A percentile compares a stretch with the other conserved stretches of the same genome.
These are phyloP conservation scores for Antedon mediterranea DNA, from an alignment of 53 echinoderm and acorn worm species.

Conservation along the genomic window DNA sequence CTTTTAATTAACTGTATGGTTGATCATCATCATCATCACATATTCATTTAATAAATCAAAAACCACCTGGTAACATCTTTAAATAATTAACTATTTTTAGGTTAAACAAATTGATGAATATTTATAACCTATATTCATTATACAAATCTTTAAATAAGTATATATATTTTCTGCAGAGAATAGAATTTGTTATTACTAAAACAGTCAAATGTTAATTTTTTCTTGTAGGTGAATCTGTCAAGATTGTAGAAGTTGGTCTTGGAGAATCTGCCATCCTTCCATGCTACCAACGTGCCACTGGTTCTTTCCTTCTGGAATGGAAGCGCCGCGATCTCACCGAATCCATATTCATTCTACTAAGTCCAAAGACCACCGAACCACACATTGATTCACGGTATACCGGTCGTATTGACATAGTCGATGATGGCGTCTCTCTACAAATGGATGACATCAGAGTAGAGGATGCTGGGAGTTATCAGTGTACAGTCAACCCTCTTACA, in stretches of 20 bases:
- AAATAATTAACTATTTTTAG: no score
- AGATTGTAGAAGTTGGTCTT: background rate
- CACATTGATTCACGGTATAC: background rate
- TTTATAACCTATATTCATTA: no score
- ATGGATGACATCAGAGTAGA: slow-evolving; percentile 23
- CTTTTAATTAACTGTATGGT: no score
- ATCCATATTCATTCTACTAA: background rate
- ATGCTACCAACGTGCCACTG: background rate
- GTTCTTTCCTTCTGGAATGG: background rate
- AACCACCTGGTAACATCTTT: no score
- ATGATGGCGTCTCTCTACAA: slow-evolving; percentile 18
- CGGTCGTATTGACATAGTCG: background rate
- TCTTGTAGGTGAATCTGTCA: background rate
- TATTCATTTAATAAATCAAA: no score
- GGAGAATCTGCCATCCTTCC: background rate
- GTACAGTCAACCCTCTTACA: background rate
- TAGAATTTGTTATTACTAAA: no score
- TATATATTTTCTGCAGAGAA: no score
- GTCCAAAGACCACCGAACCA: background rate
- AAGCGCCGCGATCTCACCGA: background rate
- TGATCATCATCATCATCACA: no score
- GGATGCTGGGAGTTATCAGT: slow-evolving; percentile 71
- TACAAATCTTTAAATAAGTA: no score
- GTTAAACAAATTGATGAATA: no score
- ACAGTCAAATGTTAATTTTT: no score